A percentile compares a stretch with the other conserved stretches of the same genome.
Evolutionary conservation across 37 sponge, comb jelly and placozoan species (phyloP).

Genomic region (Tethya wilhelma): DNA sequence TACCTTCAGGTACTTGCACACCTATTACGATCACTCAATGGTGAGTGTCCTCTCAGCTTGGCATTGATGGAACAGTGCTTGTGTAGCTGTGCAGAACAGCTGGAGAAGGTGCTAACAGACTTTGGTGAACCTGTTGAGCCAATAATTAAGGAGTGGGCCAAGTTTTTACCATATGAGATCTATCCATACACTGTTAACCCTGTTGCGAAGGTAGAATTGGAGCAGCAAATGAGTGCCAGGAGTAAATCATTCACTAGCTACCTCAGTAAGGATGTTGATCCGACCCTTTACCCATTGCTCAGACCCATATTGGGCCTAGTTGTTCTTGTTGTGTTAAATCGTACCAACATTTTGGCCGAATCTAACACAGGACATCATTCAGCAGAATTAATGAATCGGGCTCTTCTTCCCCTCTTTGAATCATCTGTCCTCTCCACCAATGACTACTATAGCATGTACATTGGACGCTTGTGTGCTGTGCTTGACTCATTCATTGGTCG

Average conservation of each 20-base stretch:
- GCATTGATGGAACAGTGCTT: conserved; percentile 12
- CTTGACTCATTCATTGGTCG: conserved; percentile 39
- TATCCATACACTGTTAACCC: conserved; percentile 15
- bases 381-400: conserved; percentile 37
- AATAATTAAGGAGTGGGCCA: conserved; percentile 19
- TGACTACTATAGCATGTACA: conserved; percentile 29
- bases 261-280: conserved; percentile 15
- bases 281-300: conserved; percentile 14
- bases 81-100: conserved; percentile 24
- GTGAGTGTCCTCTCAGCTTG: conserved; percentile 10
- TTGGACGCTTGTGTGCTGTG: conserved; percentile 43
- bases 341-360: conserved; percentile 35
- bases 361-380: conserved; percentile 36
- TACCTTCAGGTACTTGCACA: conserved; percentile 19
- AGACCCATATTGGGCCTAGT: conserved; percentile 26
- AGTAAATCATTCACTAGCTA: not conserved
- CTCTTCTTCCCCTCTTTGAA: conserved; percentile 32
- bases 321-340: conserved; percentile 33
- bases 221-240: conserved; percentile 1
- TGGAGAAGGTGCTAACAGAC: conserved; percentile 8
- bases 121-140: conserved; percentile 19
- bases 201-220: conserved; percentile 1
- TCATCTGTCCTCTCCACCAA: conserved; percentile 12
- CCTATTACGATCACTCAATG: conserved; percentile 19
- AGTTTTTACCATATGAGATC: conserved; percentile 9